Percentiles rank a stretch among this genome's conserved stretches.
These are phyloP conservation scores for Mesocricetus auratus DNA, from an alignment of 2,113 vertebrate species.

Conservation along the genomic window DNA sequence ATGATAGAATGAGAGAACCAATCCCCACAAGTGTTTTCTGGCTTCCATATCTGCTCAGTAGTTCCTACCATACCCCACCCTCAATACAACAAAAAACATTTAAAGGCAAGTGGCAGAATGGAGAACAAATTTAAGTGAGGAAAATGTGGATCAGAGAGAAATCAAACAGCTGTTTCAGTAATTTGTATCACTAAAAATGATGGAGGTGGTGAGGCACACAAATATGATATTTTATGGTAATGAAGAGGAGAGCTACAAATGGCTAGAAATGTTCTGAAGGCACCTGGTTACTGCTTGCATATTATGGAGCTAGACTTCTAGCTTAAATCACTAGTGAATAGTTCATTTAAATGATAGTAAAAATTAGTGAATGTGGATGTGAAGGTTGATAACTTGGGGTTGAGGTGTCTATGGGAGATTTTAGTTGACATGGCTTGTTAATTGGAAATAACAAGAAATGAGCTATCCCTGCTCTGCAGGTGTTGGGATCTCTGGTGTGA, in stretches of 20 bases:
- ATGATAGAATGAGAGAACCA: not conserved
- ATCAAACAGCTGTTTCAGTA: not conserved
- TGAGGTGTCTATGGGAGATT: constrained; percentile 12
- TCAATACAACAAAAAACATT: too few relatives aligned
- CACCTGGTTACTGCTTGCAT: not conserved
- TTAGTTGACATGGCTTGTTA: not conserved
- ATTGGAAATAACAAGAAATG: not conserved
- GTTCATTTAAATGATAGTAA: not conserved
- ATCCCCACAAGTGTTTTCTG: not conserved
- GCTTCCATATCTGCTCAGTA: not conserved
- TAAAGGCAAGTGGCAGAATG: not conserved
- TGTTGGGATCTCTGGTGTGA: not conserved
- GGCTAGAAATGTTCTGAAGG: not conserved
- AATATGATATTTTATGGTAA: not conserved
- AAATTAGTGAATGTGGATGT: not conserved
- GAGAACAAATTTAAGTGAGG: not conserved
- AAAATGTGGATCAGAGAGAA: constrained; percentile 8
- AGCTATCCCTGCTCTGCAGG: not conserved
- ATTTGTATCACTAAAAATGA: not conserved
- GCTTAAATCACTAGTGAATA: not conserved
- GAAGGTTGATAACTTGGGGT: not conserved
- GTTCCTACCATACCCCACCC: not conserved
- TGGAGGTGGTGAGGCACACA: not conserved
- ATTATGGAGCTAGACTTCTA: not conserved
- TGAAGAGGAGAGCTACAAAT: not conserved